These are phyloP conservation scores for Rhynchophorus ferrugineus DNA, from an alignment of 1,140 invertebrate genomes.

Conservation along the genomic window DNA sequence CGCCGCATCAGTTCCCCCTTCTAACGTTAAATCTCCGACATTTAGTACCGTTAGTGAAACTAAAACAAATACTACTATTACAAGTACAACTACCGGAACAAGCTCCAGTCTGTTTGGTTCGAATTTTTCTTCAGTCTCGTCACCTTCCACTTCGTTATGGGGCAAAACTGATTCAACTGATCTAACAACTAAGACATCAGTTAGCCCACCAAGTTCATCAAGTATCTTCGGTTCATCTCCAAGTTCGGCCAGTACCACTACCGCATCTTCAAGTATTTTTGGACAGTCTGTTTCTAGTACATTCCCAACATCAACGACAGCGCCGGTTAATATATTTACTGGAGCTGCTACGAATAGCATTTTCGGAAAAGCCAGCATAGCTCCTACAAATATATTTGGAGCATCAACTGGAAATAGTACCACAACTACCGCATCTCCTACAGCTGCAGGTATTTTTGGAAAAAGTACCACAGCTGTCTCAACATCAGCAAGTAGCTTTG, in stretches of 20 bases:
- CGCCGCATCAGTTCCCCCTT: background rate
- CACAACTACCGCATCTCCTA: background rate
- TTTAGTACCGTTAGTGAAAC: background rate
- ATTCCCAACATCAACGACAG: background rate
- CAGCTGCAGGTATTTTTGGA: constrained; percentile 9
- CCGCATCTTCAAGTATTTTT: background rate
- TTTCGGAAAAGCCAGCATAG: background rate
- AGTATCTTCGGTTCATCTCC: background rate
- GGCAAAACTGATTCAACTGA: too few species aligned
- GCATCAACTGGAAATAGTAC: constrained; percentile 1
- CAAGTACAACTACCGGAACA: background rate
- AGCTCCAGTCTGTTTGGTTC: too few species aligned
- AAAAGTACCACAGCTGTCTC: background rate
- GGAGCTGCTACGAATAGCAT: background rate
- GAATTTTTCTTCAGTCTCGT: too few species aligned
- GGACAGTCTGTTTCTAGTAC: background rate
- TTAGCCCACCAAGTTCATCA: too few species aligned
- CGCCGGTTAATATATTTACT: background rate
- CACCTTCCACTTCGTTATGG: too few species aligned
- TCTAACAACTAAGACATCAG: too few species aligned
- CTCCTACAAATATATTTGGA: constrained; percentile 6
- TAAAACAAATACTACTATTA: background rate
- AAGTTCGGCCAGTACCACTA: background rate
- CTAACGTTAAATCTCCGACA: background rate
- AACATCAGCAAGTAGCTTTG: constrained; percentile 2